Percentiles rank a stretch among this genome's conserved stretches.
Evolutionary conservation across 2,113 vertebrate genomes (phyloP).

Genomic region (Burhinus oedicnemus): DNA sequence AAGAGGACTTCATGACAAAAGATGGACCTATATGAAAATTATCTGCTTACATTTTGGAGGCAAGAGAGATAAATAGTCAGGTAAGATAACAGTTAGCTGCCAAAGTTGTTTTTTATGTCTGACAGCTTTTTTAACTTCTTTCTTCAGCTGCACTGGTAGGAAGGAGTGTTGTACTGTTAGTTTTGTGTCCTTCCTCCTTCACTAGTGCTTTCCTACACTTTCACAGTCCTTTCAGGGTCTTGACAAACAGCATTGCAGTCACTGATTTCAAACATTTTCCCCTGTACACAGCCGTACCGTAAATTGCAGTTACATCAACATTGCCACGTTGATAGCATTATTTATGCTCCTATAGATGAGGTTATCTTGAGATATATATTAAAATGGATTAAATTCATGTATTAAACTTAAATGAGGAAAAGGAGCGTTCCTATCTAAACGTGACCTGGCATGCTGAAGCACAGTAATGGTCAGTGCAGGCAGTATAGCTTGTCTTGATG

Average conservation of each 20-base stretch:
- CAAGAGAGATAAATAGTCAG: background rate
- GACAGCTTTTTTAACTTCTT: background rate
- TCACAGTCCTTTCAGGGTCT: background rate
- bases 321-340: background rate
- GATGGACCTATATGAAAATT: background rate
- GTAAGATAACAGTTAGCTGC: background rate
- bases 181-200: background rate
- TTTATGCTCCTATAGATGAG: background rate
- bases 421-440: background rate
- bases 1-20: background rate
- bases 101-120: background rate
- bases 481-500: background rate
- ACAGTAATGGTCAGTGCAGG: background rate
- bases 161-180: background rate
- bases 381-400: background rate
- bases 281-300: too few relatives aligned
- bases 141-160: background rate
- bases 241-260: background rate
- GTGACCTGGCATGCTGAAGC: background rate
- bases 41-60: background rate
- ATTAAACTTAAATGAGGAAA: background rate
- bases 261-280: background rate
- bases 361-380: background rate
- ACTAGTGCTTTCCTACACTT: background rate
- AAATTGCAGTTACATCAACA: background rate